These are phyloP conservation scores for Opisthocomus hoazin DNA, from an alignment of 2,113 vertebrate genomes.

Conservation along the genomic window DNA sequence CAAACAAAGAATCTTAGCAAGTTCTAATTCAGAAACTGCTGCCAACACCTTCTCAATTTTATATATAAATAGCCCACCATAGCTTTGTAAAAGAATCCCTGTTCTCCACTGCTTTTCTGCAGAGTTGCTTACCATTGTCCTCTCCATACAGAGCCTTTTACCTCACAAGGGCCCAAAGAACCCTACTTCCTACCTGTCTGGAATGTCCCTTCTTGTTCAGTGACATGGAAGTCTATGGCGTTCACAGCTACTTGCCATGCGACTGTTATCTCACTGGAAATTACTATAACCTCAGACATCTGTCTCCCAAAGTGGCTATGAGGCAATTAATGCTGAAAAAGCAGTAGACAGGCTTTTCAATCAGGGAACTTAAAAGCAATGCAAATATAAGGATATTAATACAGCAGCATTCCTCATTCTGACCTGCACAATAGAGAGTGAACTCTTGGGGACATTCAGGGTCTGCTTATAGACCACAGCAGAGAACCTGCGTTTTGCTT, in stretches of 20 bases:
- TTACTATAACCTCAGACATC: not conserved
- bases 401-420: not conserved
- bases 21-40: constrained; percentile 12
- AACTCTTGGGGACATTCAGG: not conserved
- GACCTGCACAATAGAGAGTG: not conserved
- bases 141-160: not conserved
- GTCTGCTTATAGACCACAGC: not conserved
- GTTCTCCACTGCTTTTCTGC: not conserved
- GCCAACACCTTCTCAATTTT: not conserved
- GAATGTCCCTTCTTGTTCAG: not conserved
- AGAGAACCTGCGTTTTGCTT: not conserved
- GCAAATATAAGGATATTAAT: not conserved
- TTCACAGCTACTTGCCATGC: not conserved
- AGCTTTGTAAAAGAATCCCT: not conserved
- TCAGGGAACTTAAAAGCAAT: not conserved
- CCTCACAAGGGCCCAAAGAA: not conserved
- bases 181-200: not conserved
- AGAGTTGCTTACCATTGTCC: not conserved
- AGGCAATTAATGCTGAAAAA: not conserved
- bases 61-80: not conserved
- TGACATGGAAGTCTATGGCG: not conserved
- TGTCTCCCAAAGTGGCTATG: accelerated
- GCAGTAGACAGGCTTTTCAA: not conserved
- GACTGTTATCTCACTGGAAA: not conserved
- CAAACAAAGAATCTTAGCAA: not conserved